Conservation (phyloP, 2,888 invertebrate species). For the Branchellion lobata region DNA sequence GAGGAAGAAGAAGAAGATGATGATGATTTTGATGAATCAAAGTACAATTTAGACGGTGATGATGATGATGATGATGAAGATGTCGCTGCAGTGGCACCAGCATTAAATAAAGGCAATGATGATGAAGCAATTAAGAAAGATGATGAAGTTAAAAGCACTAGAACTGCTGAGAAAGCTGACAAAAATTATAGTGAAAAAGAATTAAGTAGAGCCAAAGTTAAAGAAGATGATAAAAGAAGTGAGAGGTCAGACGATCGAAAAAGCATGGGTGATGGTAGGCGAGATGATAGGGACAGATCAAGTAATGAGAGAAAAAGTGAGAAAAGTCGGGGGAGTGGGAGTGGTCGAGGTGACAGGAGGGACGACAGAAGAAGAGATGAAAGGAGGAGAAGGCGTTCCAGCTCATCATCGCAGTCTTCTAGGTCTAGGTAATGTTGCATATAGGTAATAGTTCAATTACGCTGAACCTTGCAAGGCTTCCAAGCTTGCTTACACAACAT, state of each 20-base stretch:
- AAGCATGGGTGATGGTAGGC: neutral
- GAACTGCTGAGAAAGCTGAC: neutral
- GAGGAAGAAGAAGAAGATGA: conserved; percentile 43
- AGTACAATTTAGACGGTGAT: conserved; percentile 38
- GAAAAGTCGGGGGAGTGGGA: neutral
- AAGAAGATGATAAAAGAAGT: neutral
- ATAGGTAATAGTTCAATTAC: conserved; percentile 2
- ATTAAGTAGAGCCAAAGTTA: neutral
- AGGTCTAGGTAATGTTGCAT: conserved; percentile 16
- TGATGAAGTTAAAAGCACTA: neutral
- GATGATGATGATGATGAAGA: conserved; percentile 30
- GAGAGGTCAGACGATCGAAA: neutral
- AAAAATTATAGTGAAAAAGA: neutral
- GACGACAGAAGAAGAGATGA: neutral
- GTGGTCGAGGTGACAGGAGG: neutral
- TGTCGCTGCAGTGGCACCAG: neutral
- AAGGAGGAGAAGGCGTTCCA: conserved; percentile 4
- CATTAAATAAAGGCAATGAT: neutral
- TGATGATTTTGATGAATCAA: conserved; percentile 38
- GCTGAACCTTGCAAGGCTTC: neutral
- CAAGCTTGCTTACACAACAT: neutral
- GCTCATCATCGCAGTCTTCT: conserved; percentile 16
- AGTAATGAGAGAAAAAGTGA: conserved; percentile 15
- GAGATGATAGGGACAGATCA: neutral
- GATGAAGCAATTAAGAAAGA: neutral